Base-by-base conservation (phyloP, 2,113 vertebrate species). In the Gymnobelideus leadbeateri region DNA sequence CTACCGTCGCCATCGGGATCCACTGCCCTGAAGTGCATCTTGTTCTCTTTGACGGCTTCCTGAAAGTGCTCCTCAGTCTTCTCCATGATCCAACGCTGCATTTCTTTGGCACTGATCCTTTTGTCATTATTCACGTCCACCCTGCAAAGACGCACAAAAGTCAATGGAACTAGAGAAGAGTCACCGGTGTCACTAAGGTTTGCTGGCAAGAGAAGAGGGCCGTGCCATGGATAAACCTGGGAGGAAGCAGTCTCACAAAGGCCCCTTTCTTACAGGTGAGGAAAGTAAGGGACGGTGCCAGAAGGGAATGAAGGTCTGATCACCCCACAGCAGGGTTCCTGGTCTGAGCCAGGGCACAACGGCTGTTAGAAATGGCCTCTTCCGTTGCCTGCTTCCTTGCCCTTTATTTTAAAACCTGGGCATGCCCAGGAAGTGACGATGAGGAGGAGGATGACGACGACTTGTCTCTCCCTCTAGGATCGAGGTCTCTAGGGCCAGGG, bases 51-150 rank as follows among this genome's bases (percentile, higher is more conserved):
- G 51, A 99, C 98, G 0, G 99, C 99, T 96, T 99, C 99, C 97
- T 99, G 99, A 91, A 99, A 99, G 94, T 99, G 99, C 96, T 99
- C 99, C 8, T 99, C 99, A 0, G 99, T 99, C 97, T 99, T 99
- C 97, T 99, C 99, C 99, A 99, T 99, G 96, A 99, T 99, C 99
- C 99, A 99, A 51, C 98, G 99, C 98, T 99, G 99, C 99, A 99
- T 99, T 95, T 99, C 99, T 95, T 99, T 99, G 0, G 99, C 99
- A 0, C 99, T 99, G 92, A 99, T 99, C 89, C 98, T 99, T 51
- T 97, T 97, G 96, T 99, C 99, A 0, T 98, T 98, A 97, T 99
- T 99, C 95, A 99, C 97, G 77, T 99, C 99, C 19, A 99, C 99
- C 97, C 99, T 99, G 98, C 0, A 21, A 89, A 91, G 8, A 11